Evolutionary conservation across 2,888 invertebrate species (phyloP), one percentile per base, ranked within the genome.

Genomic region (Clusia tigrina): DNA sequence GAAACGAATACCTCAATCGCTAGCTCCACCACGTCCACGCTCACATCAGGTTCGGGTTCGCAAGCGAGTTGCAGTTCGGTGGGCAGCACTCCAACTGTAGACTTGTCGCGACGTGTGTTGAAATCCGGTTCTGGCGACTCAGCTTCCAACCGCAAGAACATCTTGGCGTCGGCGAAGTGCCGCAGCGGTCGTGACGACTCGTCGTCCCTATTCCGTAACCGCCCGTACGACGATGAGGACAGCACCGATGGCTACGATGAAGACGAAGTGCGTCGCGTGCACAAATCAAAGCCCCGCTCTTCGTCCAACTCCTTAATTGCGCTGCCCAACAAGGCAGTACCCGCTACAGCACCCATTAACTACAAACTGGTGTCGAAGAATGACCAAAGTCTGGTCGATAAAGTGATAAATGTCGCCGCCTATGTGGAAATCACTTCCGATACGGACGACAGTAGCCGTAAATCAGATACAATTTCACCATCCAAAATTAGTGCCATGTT

Each of bases 91-190:
- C 87, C 87, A 69, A 86, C 87, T 66, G 88, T 89, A 76, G 87
- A 88, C 74, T 86, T 88, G 71, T 88, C 86, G 83, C 88, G 85
- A 72, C 87, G 92, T 71, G 88, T 93, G 71, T 85, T 93, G 58
- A 94, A 93, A 15, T 54, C 26, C 25, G 38, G 62, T 58, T 9
- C 68, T 67, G 3, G 51, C 62, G 42, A 51, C 60, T 6, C 62
- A 12, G 92, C 92, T 1, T 70, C 77, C 15, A 94, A 94, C 81
- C 87, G 94, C 58, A 91, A 93, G 82, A 94, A 94, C 80, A 94
- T 95, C 69, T 85, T 95, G 58, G 92, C 94, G 22, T 94, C 93
- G 54, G 93, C 94, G 1, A 91, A 92, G 83, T 92, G 92, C 79
- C 88, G 94, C 74, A 93, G 92, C 80, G 94, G 93, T 6, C 87